Percentiles rank a stretch among this genome's conserved stretches.
phyloP scores from a whole-genome alignment of 2,888 invertebrate species.

The Ormyrus thymus region DNA sequence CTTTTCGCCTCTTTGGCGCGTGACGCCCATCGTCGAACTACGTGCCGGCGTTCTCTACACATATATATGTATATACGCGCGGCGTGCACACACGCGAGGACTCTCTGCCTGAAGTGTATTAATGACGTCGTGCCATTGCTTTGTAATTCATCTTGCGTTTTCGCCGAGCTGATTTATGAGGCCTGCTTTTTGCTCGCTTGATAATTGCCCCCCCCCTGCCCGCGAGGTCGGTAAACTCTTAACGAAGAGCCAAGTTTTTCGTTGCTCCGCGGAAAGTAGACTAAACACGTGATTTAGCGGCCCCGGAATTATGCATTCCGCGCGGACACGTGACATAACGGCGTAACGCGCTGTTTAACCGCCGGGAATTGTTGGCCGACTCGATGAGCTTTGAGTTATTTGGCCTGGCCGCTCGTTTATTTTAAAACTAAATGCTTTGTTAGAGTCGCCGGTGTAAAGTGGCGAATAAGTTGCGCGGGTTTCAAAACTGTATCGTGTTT shows the following conservation, averaged over 20 bases:
- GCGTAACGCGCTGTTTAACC: no score
- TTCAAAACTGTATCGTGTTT: no score
- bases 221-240: slow-evolving; percentile 25
- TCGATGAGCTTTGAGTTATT: no score
- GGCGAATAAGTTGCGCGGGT: no score
- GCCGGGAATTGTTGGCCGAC: no score
- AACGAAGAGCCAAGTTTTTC: slow-evolving; percentile 47
- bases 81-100: neutral
- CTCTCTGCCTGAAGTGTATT: slow-evolving; percentile 48
- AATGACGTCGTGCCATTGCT: slow-evolving; percentile 41
- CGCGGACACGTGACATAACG: no score
- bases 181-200: slow-evolving; percentile 37
- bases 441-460: no score
- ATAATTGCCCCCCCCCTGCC: slow-evolving; percentile 38
- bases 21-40: slow-evolving; percentile 28
- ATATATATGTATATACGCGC: neutral
- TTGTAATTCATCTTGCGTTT: slow-evolving; percentile 47
- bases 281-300: slow-evolving; percentile 29
- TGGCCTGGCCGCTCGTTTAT: no score
- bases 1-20: slow-evolving; percentile 29
- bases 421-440: no score
- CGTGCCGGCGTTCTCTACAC: slow-evolving; percentile 33
- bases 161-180: slow-evolving; percentile 37
- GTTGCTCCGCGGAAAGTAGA: slow-evolving; percentile 12
- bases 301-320: neutral